These are phyloP conservation scores for Xylocampa areola DNA, from an alignment of 2,888 invertebrate species.

Conservation along the genomic window DNA sequence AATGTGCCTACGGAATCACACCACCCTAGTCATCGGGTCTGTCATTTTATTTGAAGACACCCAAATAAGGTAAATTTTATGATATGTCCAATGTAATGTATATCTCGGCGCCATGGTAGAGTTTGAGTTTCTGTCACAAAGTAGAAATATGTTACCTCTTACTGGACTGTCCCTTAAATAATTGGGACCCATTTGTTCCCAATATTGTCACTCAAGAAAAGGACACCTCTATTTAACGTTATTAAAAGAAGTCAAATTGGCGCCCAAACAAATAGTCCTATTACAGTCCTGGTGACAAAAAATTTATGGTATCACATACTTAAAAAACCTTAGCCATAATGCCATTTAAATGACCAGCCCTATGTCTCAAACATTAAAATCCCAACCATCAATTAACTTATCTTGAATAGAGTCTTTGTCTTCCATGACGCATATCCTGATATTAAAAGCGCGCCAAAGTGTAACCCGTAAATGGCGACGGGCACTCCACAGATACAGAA, in stretches of 20 bases:
- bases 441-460: constrained; percentile 73
- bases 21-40: constrained; percentile 36
- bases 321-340: not conserved
- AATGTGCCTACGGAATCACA: constrained; percentile 26
- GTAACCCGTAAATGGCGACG: constrained; percentile 78
- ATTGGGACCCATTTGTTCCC: too few species aligned
- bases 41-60: constrained; percentile 32
- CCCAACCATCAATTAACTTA: constrained; percentile 44
- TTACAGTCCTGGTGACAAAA: constrained; percentile 5
- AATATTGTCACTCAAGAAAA: too few species aligned
- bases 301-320: not conserved
- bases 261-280: too few species aligned
- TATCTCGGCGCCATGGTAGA: not conserved
- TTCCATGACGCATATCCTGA: constrained; percentile 56
- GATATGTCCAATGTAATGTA: not conserved
- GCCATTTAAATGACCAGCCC: constrained; percentile 14
- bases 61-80: constrained; percentile 28
- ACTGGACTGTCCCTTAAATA: too few species aligned
- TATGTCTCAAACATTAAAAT: constrained; percentile 31
- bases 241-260: too few species aligned
- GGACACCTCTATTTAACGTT: too few species aligned
- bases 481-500: constrained; percentile 66
- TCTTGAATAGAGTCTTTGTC: constrained; percentile 49
- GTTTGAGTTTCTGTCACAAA: not conserved
- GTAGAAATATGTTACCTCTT: too few species aligned